phyloP scores from a whole-genome alignment of 53 echinoderm and acorn worm genomes.

The Pentamera pediparva region DNA sequence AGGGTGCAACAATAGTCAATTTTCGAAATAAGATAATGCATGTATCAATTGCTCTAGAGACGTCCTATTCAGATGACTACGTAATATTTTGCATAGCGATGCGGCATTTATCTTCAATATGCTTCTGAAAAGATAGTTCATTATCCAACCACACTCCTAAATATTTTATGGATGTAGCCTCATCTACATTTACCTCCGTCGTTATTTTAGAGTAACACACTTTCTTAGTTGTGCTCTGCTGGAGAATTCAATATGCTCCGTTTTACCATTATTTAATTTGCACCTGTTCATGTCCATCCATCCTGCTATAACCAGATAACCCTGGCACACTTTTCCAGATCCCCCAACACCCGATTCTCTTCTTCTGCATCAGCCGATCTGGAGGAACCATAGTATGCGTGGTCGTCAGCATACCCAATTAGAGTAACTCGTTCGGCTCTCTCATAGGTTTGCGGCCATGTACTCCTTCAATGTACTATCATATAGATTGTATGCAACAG shows the following conservation, averaged over 20 bases:
- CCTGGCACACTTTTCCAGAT: constrained; percentile 4
- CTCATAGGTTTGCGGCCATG: no score
- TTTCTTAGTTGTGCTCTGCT: background rate
- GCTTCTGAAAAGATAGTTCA: background rate
- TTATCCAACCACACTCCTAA: background rate
- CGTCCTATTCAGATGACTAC: no score
- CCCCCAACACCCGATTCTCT: background rate
- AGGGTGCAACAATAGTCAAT: constrained; percentile 15
- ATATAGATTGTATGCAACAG: no score
- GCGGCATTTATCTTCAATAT: constrained; percentile 4
- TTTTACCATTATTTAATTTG: background rate
- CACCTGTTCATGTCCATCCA: constrained; percentile 2
- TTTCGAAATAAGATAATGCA: no score
- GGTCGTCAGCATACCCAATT: constrained; percentile 9
- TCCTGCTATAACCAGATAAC: background rate
- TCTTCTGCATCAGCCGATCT: background rate
- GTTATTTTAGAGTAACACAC: background rate
- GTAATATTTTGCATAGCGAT: background rate
- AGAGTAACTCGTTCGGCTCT: no score
- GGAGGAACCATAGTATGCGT: background rate
- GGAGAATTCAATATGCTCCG: background rate
- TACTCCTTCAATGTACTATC: no score
- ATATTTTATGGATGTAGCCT: no score
- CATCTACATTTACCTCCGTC: background rate
- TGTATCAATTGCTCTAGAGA: no score